phyloP scores from a whole-genome alignment of 2,888 invertebrate species.

The Meghimatium bilineatum region DNA sequence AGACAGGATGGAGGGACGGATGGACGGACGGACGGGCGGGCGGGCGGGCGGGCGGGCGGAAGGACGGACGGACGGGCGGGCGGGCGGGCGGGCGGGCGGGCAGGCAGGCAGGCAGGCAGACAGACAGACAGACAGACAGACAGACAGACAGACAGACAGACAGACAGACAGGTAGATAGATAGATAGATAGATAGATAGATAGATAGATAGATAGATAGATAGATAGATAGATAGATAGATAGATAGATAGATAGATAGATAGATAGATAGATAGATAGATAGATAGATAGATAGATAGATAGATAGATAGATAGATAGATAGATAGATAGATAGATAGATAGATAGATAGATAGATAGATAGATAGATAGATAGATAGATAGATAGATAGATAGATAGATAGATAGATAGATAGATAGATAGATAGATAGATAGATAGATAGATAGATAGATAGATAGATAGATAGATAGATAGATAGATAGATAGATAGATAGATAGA shows the following conservation, averaged over 20 bases:
- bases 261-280: conserved; percentile 15
- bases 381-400: conserved; percentile 7
- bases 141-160: conserved; percentile 46
- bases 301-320: conserved; percentile 13
- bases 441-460: conserved; percentile 23
- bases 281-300: conserved; percentile 14
- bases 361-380: background rate
- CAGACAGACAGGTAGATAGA: conserved; percentile 35
- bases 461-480: conserved; percentile 23
- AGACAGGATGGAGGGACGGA: too few relatives aligned
- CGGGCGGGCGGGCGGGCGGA: too few relatives aligned
- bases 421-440: conserved; percentile 23
- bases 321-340: background rate
- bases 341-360: background rate
- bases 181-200: conserved; percentile 32
- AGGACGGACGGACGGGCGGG: too few relatives aligned
- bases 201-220: conserved; percentile 38
- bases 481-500: conserved; percentile 25
- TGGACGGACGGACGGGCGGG: too few relatives aligned
- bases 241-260: conserved; percentile 37
- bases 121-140: conserved; percentile 38
- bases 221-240: conserved; percentile 33
- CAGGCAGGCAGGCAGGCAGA: too few relatives aligned
- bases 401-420: conserved; percentile 1
- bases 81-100: too few relatives aligned